Conservation (phyloP, 2,888 invertebrate species). For the Zaprionus obscuricornis region DNA sequence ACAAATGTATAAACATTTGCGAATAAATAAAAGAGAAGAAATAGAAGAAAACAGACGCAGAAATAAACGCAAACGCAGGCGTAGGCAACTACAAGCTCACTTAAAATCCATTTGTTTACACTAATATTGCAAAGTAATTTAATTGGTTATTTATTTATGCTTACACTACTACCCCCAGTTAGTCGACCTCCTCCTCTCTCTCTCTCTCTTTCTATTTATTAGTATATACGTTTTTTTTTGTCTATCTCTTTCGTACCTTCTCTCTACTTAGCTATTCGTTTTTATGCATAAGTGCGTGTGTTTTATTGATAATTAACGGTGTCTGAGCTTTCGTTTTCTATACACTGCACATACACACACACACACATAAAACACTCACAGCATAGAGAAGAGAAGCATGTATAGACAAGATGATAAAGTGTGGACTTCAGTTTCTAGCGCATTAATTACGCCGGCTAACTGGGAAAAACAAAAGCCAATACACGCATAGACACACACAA, state of each 20-base stretch:
- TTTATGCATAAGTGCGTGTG: slow-evolving; percentile 40
- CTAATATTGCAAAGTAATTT: slow-evolving; percentile 60
- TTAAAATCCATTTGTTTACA: slow-evolving; percentile 59
- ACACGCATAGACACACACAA: slow-evolving; percentile 21
- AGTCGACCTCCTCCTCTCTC: too few relatives aligned
- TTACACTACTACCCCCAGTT: too few relatives aligned
- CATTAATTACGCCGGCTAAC: slow-evolving; percentile 41
- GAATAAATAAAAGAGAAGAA: slow-evolving; percentile 4
- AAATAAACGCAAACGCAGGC: slow-evolving; percentile 12
- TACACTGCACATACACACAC: slow-evolving; percentile 24
- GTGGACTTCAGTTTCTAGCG: slow-evolving; percentile 40
- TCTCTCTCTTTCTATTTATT: too few relatives aligned
- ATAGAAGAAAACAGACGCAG: slow-evolving; percentile 38
- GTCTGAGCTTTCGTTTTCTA: slow-evolving; percentile 65
- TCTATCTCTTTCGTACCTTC: slow-evolving; percentile 16
- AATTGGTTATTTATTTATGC: slow-evolving; percentile 23
- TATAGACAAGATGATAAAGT: slow-evolving; percentile 34
- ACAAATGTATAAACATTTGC: slow-evolving; percentile 41
- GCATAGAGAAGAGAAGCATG: too few relatives aligned
- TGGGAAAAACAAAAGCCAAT: slow-evolving; percentile 48
- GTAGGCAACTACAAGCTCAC: slow-evolving; percentile 23
- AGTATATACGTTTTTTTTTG: slow-evolving; percentile 14
- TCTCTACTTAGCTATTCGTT: slow-evolving; percentile 9
- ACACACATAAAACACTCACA: too few relatives aligned
- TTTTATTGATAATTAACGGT: slow-evolving; percentile 62